Percentiles rank a stretch among this genome's conserved stretches.
These are phyloP conservation scores for Zonotrichia leucophrys DNA, from an alignment of 2,113 vertebrate genomes.

Conservation along the genomic window DNA sequence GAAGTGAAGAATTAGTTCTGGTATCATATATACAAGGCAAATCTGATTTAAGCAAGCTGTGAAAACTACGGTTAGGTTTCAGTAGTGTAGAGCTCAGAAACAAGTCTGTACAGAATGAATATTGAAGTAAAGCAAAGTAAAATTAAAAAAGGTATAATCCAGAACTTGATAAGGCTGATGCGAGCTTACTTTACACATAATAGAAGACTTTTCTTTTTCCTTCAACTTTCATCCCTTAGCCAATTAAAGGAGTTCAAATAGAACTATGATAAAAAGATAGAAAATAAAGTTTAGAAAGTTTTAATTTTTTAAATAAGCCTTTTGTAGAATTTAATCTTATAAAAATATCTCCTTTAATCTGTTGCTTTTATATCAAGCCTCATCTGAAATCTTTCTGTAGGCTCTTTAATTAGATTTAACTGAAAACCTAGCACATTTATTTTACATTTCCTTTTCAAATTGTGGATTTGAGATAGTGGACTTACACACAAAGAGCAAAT, in stretches of 20 bases:
- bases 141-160: background rate
- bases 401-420: background rate
- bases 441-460: background rate
- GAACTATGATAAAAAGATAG: background rate
- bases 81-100: background rate
- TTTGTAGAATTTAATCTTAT: background rate
- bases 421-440: background rate
- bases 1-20: background rate
- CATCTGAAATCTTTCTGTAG: background rate
- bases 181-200: background rate
- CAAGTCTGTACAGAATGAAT: background rate
- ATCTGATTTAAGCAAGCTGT: background rate
- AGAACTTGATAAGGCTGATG: background rate
- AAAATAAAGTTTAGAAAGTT: background rate
- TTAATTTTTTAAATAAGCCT: background rate
- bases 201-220: background rate
- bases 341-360: background rate
- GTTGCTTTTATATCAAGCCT: background rate
- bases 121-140: background rate
- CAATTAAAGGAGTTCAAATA: background rate
- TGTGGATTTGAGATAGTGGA: background rate
- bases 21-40: background rate
- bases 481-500: background rate
- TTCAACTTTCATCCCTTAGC: background rate
- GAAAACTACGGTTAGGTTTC: background rate